Conservation (phyloP, 2,888 invertebrate genomes). For the Tachystola acroxantha region DNA sequence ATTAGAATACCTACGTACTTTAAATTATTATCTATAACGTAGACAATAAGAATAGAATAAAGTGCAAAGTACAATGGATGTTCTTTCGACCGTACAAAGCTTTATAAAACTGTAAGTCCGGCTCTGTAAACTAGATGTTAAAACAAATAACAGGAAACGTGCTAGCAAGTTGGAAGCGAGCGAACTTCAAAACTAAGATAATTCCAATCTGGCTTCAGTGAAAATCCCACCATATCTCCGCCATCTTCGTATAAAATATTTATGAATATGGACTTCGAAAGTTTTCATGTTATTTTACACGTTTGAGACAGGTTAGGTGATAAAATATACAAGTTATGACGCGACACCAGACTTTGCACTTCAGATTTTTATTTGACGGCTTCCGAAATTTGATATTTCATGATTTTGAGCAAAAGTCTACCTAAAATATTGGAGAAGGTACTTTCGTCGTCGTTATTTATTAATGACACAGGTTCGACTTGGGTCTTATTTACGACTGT, state of each 20-base stretch:
- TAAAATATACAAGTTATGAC: slow-evolving; percentile 9
- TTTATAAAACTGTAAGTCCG: background rate
- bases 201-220: slow-evolving; percentile 3
- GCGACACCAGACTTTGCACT: no score
- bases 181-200: slow-evolving; percentile 7
- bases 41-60: background rate
- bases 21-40: no score
- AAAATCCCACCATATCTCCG: slow-evolving; percentile 1
- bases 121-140: slow-evolving; percentile 8
- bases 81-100: background rate
- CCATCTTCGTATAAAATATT: slow-evolving; percentile 2
- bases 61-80: no score
- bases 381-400: no score
- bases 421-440: no score
- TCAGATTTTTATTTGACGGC: no score
- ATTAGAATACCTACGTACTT: no score
- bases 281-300: slow-evolving; percentile 3
- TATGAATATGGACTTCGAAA: slow-evolving; percentile 1
- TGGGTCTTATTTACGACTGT: no score
- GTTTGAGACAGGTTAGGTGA: slow-evolving; percentile 7
- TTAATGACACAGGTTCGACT: no score
- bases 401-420: no score
- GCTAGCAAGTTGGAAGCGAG: slow-evolving; percentile 1
- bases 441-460: no score
- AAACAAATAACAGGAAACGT: slow-evolving; percentile 9